Evolutionary conservation across 2,113 vertebrate species (phyloP).

Genomic region (Ellobius talpinus): DNA sequence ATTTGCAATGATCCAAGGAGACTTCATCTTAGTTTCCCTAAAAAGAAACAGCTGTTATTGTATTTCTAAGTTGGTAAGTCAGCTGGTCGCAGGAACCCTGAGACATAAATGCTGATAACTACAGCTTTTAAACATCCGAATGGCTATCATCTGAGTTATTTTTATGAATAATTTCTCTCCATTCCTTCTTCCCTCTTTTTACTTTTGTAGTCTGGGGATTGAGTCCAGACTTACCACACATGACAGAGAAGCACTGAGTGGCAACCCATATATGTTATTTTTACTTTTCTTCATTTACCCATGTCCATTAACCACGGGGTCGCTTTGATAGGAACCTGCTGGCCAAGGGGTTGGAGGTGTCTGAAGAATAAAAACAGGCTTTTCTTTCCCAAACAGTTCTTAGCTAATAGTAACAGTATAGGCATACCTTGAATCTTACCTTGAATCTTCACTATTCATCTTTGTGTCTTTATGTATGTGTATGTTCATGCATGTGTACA

Average conservation of each 20-base stretch:
- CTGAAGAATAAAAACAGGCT: neutral
- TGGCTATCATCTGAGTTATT: neutral
- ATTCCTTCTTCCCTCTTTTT: neutral
- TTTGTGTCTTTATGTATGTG: neutral
- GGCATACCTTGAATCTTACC: neutral
- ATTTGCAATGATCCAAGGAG: neutral
- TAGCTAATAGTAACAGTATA: neutral
- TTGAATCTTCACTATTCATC: neutral
- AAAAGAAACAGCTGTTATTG: neutral
- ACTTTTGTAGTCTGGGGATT: neutral
- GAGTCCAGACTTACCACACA: neutral
- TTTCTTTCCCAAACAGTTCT: neutral
- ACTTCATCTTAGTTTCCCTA: constrained; percentile 9
- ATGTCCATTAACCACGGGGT: neutral
- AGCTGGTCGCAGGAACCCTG: neutral
- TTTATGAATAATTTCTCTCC: neutral
- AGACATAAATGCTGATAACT: neutral
- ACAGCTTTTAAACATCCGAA: constrained; percentile 28
- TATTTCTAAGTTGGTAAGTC: neutral
- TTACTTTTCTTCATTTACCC: neutral
- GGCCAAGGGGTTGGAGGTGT: neutral
- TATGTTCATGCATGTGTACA: neutral
- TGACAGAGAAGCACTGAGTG: neutral
- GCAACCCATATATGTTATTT: neutral
- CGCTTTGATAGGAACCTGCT: neutral